Evolutionary conservation across 2,888 invertebrate species (phyloP), one percentile per base, ranked within the genome.

Genomic region (Lepetodrilus schrolli): DNA sequence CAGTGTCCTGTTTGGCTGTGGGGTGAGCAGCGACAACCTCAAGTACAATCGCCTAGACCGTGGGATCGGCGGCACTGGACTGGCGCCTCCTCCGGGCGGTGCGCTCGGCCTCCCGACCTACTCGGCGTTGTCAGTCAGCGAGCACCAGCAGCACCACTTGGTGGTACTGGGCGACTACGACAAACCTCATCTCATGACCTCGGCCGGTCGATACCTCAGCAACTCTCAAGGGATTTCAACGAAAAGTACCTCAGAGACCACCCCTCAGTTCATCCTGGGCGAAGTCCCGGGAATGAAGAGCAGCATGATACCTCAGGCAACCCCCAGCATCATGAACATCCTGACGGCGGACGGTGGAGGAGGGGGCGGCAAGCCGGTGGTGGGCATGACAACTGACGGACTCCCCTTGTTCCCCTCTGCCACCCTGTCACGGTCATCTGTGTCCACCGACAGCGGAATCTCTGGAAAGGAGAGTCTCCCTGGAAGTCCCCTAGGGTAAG

Each of bases 401-500:
- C 17, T 43, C n/a, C 47, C 21, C 4, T 23, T 17, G n/a, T 47
- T 43, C 17, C 68, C 68, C 7, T 43, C 47, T 10, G 30, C 68
- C 2, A 10, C 68, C 21, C 68, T 68, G 7, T 21, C 68, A 47
- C 43, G 68, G 13, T 68, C 68, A 7, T 68, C 68, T 4, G 68
- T 68, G 26, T 68, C 68, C 68, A 68, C 68, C 21, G 68, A 68
- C 47, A 68, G 68, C 7, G 68, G 68, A 21, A 68, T 68, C 17
- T 68, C 68, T n/a, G 68, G 38, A 21, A 68, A 68, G 68, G 68
- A 68, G 23, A 68, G 68, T 47, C 68, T 68, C 23, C 68, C 68
- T 8, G 68, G 47, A 23, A 68, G 68, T 47, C 68, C 68, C 8
- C 20, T 30, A 17, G 68, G 68, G 68, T 68, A 47, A 68, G 68